Base-by-base conservation (phyloP, 2,113 vertebrate genomes). In the Hystrix brachyura region DNA sequence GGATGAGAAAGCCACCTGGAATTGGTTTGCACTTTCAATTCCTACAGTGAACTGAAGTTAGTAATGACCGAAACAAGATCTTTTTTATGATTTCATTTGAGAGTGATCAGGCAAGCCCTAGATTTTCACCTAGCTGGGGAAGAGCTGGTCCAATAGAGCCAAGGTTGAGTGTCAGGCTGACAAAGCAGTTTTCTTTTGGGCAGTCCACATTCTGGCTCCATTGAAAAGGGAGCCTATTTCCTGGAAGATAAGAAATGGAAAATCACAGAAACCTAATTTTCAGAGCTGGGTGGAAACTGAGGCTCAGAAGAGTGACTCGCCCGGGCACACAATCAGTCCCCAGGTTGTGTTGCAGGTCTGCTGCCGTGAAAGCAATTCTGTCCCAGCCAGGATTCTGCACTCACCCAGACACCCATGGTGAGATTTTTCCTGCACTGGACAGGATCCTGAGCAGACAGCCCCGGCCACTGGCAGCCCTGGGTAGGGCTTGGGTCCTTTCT, bases 11-110 rank as follows among this genome's bases (percentile, higher is more conserved):
- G 1, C 3, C 25, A 29, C 15, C n/a, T 9, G 59, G 32, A 78
- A 55, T n/a, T 2, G 5, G 27, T 29, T 87, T 87, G n/a, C 10
- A 3, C 2, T 69, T 60, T 62, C 3, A 1, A 55, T 12, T 23
- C 15, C 59, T 51, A n/a, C 51, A 29, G 64, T 53, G 57, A 90
- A 69, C 67, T 76, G 5, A 48, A 90, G 59, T 48, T 27, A 62
- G 76, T 25, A 46, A 38, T 92, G 46, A 87, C 74, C 83, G 34
- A 60, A 71, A 69, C 69, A 29, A 94, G 69, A 62, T 2, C 4
- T 7, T 87, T 74, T 84, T 38, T 93, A 25, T 53, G 38, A 51
- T 76, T 96, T 43, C 72, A 79, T 85, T 60, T 86, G n/a, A 72
- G 2, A 21, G 48, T 69, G 57, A 92, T 59, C 34, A 23, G 46